Conservation (phyloP, 2,113 vertebrate species). For the Trichomycterus rosablanca region DNA sequence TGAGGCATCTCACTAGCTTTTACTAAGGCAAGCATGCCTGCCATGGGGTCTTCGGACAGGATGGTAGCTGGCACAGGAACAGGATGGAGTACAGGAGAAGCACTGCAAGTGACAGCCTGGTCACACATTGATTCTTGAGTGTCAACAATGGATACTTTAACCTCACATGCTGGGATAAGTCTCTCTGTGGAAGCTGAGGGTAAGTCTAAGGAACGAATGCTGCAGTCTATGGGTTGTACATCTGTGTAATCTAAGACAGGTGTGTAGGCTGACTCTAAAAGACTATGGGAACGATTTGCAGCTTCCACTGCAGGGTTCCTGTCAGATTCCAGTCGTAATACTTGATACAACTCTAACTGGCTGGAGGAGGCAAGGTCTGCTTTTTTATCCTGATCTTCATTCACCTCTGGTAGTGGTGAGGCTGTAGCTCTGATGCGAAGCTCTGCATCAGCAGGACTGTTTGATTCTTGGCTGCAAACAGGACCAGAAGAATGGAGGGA, state of each 20-base stretch:
- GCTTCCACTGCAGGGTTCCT: conserved; percentile 60
- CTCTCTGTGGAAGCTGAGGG: conserved; percentile 13
- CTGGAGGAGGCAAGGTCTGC: conserved; percentile 61
- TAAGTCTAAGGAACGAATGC: conserved; percentile 1
- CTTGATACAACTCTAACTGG: conserved; percentile 61
- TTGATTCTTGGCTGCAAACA: conserved; percentile 11
- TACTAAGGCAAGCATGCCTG: conserved; percentile 85
- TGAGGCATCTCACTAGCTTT: conserved; percentile 85
- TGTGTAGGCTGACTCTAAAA: conserved; percentile 15
- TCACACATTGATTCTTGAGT: conserved; percentile 44
- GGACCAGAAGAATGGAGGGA: conserved; percentile 9
- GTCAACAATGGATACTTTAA: conserved; percentile 45
- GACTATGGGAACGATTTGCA: conserved; percentile 27
- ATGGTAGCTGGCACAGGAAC: conserved; percentile 52
- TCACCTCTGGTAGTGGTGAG: conserved; percentile 44
- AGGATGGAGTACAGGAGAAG: conserved; percentile 45
- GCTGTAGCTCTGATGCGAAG: conserved; percentile 45
- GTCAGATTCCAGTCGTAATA: conserved; percentile 53
- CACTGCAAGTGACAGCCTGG: conserved; percentile 49
- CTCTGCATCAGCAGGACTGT: conserved; percentile 36
- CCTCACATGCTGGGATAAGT: not conserved
- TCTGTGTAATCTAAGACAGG: conserved; percentile 22
- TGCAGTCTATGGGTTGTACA: conserved; percentile 14
- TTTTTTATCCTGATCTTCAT: conserved; percentile 61
- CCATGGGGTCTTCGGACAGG: conserved; percentile 80